phyloP scores from a whole-genome alignment of 1,140 invertebrate species.

The Orussus abietinus region DNA sequence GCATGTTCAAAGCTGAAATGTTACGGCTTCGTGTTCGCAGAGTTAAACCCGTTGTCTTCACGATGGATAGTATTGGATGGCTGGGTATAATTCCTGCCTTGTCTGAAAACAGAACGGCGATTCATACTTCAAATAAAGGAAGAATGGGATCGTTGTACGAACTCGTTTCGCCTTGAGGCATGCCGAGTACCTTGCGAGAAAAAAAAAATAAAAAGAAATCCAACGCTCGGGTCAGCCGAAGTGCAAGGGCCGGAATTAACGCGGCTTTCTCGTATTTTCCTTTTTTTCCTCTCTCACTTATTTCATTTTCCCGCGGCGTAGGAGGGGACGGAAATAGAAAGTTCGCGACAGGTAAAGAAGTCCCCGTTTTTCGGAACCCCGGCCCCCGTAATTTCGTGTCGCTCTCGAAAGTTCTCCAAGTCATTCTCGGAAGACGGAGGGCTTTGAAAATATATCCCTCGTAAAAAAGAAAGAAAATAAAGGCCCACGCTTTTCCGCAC shows the following conservation, averaged over 20 bases:
- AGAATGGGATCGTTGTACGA: no score
- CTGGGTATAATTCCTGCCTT: no score
- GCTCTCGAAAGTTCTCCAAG: background rate
- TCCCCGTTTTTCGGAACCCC: conserved; percentile 21
- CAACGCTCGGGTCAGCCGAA: background rate
- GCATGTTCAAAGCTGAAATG: conserved; percentile 32
- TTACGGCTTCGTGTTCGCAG: conserved; percentile 24
- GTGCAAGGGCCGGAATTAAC: no score
- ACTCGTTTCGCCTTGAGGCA: no score
- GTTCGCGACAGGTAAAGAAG: conserved; percentile 31
- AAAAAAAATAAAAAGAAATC: no score
- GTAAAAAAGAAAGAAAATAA: conserved; percentile 31
- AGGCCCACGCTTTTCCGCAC: conserved; percentile 23
- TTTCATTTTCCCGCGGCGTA: no score
- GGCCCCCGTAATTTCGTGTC: conserved; percentile 19
- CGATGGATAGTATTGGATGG: background rate
- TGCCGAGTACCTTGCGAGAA: no score
- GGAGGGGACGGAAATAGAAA: conserved; percentile 34
- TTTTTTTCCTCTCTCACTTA: background rate
- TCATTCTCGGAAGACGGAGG: conserved; percentile 21
- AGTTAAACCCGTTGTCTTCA: background rate
- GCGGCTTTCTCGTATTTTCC: conserved; percentile 7
- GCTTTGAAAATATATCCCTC: background rate
- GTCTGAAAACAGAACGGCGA: no score
- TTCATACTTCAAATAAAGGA: no score